These are phyloP conservation scores for Parotocinclus haroldoi DNA, from an alignment of 2,797 vertebrate genomes.

Conservation along the genomic window DNA sequence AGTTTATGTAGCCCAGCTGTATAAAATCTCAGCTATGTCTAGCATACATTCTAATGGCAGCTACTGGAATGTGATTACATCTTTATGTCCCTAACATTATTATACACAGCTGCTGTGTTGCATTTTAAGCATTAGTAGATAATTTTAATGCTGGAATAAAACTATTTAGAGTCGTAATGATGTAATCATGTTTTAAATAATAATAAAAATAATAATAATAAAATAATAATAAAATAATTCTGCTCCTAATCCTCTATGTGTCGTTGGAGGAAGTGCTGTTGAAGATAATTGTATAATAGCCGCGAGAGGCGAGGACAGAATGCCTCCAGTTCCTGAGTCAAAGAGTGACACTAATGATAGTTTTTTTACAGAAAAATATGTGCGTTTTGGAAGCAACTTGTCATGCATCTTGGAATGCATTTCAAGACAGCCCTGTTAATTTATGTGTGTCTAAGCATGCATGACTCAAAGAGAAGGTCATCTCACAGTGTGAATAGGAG, in stretches of 20 bases:
- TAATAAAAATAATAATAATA: no score
- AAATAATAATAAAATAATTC: constrained; percentile 23
- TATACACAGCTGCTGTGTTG: background rate
- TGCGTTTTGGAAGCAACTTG: constrained; percentile 10
- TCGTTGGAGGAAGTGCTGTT: constrained; percentile 38
- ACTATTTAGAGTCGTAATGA: background rate
- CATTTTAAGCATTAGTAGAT: background rate
- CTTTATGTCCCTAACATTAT: background rate
- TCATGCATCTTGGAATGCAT: constrained; percentile 18
- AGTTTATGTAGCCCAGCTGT: no score
- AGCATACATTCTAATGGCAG: background rate
- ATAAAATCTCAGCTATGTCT: background rate
- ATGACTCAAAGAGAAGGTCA: no score
- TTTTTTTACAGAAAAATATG: constrained; percentile 1
- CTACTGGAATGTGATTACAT: background rate
- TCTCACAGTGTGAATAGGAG: constrained; percentile 1
- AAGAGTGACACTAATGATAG: background rate
- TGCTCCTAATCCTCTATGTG: constrained; percentile 40
- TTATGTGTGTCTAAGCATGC: no score
- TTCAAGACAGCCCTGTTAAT: no score
- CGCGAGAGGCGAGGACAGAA: constrained; percentile 3
- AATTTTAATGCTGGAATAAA: no score
- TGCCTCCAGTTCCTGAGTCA: no score
- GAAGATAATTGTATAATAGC: constrained; percentile 25
- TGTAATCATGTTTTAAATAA: background rate